Evolutionary conservation across 2,888 invertebrate species (phyloP).

Genomic region (Caenorhabditis auriculariae): DNA sequence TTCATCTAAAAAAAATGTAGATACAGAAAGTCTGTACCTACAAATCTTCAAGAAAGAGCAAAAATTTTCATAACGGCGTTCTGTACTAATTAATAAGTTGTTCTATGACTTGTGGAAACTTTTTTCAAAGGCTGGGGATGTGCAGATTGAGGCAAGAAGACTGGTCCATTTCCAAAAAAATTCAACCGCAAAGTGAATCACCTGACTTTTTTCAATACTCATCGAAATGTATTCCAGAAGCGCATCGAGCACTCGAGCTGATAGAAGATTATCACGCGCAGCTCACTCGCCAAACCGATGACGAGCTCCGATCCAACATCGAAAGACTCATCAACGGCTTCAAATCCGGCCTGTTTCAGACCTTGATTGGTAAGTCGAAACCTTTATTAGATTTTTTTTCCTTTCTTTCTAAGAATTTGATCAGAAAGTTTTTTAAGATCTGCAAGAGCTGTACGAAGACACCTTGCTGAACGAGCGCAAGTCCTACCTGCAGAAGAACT

Average conservation of each 20-base stretch:
- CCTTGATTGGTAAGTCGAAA: conserved; percentile 79
- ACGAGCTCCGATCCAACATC: conserved; percentile 89
- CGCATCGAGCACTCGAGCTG: conserved; percentile 94
- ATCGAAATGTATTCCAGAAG: conserved; percentile 71
- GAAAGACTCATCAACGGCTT: conserved; percentile 97
- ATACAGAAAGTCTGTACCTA: too few species aligned
- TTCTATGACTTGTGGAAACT: too few species aligned
- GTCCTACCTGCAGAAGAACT: conserved; percentile 90
- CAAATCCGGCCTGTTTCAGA: conserved; percentile 95
- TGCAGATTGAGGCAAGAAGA: too few species aligned
- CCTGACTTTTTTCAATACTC: not conserved
- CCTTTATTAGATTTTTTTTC: not conserved
- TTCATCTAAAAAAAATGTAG: too few species aligned
- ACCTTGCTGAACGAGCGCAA: conserved; percentile 93
- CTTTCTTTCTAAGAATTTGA: not conserved
- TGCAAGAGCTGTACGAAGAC: conserved; percentile 97
- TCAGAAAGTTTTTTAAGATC: conserved; percentile 72
- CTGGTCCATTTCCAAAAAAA: conserved; percentile 2
- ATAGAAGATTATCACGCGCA: conserved; percentile 97
- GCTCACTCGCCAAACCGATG: conserved; percentile 85
- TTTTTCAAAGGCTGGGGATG: too few species aligned
- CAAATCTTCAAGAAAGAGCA: too few species aligned
- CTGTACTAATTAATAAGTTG: too few species aligned
- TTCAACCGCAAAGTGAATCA: conserved; percentile 22
- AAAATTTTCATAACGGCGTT: too few species aligned